Conservation (phyloP, 2,113 vertebrate genomes). For the Phocoena sinus region DNA sequence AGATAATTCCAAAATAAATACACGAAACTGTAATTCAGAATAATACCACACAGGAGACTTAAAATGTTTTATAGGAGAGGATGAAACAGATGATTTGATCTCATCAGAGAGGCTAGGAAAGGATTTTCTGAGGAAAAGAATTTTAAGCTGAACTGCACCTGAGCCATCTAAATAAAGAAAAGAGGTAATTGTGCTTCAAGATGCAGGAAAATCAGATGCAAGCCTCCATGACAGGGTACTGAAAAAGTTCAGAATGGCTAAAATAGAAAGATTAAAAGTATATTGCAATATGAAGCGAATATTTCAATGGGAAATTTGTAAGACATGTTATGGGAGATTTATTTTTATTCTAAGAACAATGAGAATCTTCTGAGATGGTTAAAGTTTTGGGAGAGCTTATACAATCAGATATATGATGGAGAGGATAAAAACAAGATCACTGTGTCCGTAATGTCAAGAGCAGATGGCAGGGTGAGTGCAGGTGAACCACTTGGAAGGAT, state of each 20-base stretch:
- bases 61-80: neutral
- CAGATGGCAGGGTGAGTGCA: neutral
- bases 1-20: neutral
- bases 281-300: neutral
- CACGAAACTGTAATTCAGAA: neutral
- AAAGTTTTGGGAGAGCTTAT: neutral
- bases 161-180: neutral
- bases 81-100: neutral
- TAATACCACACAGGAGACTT: neutral
- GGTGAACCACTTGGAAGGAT: neutral
- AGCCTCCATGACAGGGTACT: neutral
- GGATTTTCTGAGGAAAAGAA: neutral
- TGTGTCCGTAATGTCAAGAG: too few species aligned
- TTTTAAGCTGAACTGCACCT: neutral
- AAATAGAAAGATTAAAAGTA: neutral
- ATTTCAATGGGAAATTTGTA: neutral
- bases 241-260: neutral
- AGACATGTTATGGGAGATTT: neutral
- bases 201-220: neutral
- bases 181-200: neutral
- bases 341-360: neutral
- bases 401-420: neutral
- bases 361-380: neutral
- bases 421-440: neutral
- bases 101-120: neutral